phyloP scores from a whole-genome alignment of 2,113 vertebrate genomes.

The Sitta europaea region DNA sequence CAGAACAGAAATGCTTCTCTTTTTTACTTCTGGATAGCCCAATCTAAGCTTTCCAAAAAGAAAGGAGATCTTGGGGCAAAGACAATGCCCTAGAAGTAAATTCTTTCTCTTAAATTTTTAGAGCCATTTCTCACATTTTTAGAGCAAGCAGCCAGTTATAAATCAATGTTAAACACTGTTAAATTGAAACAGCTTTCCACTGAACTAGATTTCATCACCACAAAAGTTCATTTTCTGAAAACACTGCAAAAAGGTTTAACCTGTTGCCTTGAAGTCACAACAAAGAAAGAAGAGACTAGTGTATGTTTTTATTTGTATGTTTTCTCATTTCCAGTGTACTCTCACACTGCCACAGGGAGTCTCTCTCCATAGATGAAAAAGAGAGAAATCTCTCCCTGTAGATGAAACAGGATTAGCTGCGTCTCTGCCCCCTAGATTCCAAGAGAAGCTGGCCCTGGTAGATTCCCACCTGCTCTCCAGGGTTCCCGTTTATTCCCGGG shows the following conservation, averaged over 20 bases:
- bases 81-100: not conserved
- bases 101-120: not conserved
- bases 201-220: not conserved
- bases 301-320: accelerated
- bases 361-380: not conserved
- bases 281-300: not conserved
- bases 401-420: not conserved
- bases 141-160: not conserved
- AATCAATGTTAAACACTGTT: accelerated
- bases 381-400: not conserved
- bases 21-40: not conserved
- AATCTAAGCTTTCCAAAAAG: not conserved
- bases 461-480: not conserved
- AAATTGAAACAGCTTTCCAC: not conserved
- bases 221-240: not conserved
- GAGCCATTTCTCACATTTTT: not conserved
- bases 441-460: not conserved
- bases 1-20: not conserved
- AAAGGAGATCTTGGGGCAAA: not conserved
- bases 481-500: too few relatives aligned
- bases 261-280: not conserved
- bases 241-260: not conserved
- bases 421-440: not conserved
- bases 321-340: not conserved
- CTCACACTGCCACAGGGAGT: too few relatives aligned